phyloP scores from a whole-genome alignment of 2,888 invertebrate species.

The Eupithecia centaureata region DNA sequence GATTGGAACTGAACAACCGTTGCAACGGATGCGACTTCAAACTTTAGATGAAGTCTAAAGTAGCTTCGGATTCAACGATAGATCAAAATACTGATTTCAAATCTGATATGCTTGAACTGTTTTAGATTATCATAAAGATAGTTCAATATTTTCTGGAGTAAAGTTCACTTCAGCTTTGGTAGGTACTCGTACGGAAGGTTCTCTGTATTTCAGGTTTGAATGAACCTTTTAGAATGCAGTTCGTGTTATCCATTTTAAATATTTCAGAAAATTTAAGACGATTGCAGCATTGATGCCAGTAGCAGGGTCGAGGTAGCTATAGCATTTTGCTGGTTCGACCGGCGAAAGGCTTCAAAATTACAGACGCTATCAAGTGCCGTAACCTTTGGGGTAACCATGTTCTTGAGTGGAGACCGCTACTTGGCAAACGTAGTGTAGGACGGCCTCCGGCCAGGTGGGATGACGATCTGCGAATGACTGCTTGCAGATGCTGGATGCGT shows the following conservation, averaged over 20 bases:
- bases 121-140: background rate
- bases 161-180: background rate
- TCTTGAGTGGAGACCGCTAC: too few relatives aligned
- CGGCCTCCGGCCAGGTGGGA: too few relatives aligned
- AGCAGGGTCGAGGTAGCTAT: background rate
- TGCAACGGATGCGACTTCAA: constrained; percentile 1
- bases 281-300: background rate
- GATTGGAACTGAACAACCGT: background rate
- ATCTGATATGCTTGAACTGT: constrained; percentile 1
- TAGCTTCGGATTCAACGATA: background rate
- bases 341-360: too few relatives aligned
- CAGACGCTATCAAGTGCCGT: background rate
- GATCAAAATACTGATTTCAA: constrained; percentile 3
- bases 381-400: too few relatives aligned
- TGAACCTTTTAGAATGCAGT: background rate
- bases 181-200: background rate
- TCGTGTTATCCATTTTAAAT: background rate
- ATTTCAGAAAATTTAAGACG: background rate
- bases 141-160: background rate
- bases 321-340: background rate
- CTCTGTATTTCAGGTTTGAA: background rate
- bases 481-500: too few relatives aligned
- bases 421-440: too few relatives aligned
- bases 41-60: background rate
- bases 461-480: too few relatives aligned